phyloP scores from a whole-genome alignment of 2,113 vertebrate species.

The Vanacampus margaritifer region DNA sequence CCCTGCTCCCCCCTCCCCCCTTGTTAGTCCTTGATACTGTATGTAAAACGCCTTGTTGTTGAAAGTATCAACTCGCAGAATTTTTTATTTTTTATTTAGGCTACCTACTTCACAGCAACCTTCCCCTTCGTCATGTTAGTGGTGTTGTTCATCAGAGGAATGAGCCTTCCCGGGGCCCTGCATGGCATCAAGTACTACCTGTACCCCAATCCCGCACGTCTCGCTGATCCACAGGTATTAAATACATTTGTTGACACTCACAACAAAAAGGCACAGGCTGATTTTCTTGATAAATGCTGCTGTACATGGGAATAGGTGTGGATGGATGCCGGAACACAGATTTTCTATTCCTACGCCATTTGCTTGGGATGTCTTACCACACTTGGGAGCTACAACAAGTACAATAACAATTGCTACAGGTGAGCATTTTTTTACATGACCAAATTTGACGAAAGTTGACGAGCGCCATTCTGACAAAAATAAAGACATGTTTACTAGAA shows the following conservation, averaged over 20 bases:
- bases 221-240: constrained; percentile 83
- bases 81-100: constrained; percentile 58
- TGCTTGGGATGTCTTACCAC: constrained; percentile 63
- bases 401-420: constrained; percentile 70
- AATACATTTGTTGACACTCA: background rate
- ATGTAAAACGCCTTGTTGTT: background rate
- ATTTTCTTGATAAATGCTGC: background rate
- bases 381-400: constrained; percentile 69
- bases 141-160: constrained; percentile 79
- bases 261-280: background rate
- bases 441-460: background rate
- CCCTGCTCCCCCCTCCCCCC: background rate
- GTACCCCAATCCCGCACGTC: constrained; percentile 77
- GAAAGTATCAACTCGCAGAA: background rate
- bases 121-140: constrained; percentile 84
- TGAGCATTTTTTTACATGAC: constrained; percentile 15
- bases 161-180: constrained; percentile 79
- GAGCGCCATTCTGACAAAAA: background rate
- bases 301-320: constrained; percentile 52
- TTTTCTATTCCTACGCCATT: constrained; percentile 68
- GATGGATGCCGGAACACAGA: constrained; percentile 71
- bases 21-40: background rate
- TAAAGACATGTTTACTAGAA: background rate
- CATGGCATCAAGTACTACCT: constrained; percentile 85
- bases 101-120: constrained; percentile 86